Conservation (phyloP, 2,113 vertebrate genomes). For the Pardalotus punctatus region DNA sequence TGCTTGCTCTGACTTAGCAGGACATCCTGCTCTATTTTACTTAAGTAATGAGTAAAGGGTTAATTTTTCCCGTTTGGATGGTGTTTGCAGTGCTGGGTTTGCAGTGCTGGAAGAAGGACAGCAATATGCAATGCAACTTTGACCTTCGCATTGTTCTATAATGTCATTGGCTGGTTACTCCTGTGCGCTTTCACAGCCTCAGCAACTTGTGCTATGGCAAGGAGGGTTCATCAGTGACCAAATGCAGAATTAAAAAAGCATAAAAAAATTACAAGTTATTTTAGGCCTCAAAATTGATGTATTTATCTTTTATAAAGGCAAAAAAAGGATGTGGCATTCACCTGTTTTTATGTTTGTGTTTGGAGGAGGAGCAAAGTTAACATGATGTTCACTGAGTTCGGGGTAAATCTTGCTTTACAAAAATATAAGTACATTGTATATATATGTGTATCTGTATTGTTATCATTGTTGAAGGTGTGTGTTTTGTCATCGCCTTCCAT, state of each 20-base stretch:
- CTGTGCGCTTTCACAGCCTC: background rate
- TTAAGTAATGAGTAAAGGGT: constrained; percentile 21
- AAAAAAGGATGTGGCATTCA: background rate
- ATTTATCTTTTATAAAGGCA: background rate
- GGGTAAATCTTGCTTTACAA: background rate
- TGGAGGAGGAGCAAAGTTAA: background rate
- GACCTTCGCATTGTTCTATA: constrained; percentile 45
- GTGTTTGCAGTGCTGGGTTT: background rate
- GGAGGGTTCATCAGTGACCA: constrained; percentile 28
- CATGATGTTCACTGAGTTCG: background rate
- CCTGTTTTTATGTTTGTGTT: background rate
- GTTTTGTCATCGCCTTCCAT: background rate
- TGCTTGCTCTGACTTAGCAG: constrained; percentile 4
- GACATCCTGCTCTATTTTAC: constrained; percentile 26
- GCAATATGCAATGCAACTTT: background rate
- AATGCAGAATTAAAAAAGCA: background rate
- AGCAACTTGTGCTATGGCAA: constrained; percentile 5
- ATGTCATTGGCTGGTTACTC: constrained; percentile 48
- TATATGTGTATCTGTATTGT: background rate
- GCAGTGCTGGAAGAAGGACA: constrained; percentile 23
- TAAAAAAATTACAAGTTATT: background rate
- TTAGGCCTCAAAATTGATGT: background rate
- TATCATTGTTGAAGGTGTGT: background rate
- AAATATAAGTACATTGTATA: background rate
- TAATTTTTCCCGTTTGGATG: constrained; percentile 58